Evolutionary conservation across 2,888 invertebrate species (phyloP).

Genomic region (Cantharis rustica): DNA sequence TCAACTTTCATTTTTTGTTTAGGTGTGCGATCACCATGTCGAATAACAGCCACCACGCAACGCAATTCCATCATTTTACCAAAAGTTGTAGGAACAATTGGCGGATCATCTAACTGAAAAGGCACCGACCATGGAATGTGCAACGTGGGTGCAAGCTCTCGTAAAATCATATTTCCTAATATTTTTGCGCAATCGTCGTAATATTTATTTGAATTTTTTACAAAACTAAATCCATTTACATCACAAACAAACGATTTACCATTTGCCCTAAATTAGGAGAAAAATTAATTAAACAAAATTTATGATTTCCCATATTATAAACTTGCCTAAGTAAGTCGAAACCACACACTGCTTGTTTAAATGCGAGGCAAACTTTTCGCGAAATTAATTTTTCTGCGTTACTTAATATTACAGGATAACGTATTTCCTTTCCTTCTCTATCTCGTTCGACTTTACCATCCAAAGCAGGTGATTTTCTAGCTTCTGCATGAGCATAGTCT

Average conservation of each 20-base stretch:
- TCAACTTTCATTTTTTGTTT: conserved; percentile 99
- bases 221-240: conserved; percentile 99
- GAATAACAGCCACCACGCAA: conserved; percentile 95
- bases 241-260: conserved; percentile 99
- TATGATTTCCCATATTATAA: not conserved
- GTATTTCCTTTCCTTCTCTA: conserved; percentile 96
- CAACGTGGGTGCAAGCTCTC: conserved; percentile 91
- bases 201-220: conserved; percentile 99
- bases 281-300: not conserved
- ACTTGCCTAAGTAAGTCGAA: conserved; percentile 90
- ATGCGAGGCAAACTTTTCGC: conserved; percentile 93
- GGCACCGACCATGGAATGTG: conserved; percentile 98
- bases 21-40: conserved; percentile 98
- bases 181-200: conserved; percentile 99
- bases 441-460: conserved; percentile 99
- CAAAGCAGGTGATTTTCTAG: conserved; percentile 95
- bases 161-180: conserved; percentile 94
- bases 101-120: conserved; percentile 96
- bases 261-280: conserved; percentile 76
- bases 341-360: conserved; percentile 98
- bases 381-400: conserved; percentile 98
- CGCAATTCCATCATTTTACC: conserved; percentile 94
- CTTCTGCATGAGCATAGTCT: conserved; percentile 99
- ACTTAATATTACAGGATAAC: conserved; percentile 97
- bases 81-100: conserved; percentile 97